Evolutionary conservation across 2,113 vertebrate genomes (phyloP).

Genomic region (Caloenas nicobarica): DNA sequence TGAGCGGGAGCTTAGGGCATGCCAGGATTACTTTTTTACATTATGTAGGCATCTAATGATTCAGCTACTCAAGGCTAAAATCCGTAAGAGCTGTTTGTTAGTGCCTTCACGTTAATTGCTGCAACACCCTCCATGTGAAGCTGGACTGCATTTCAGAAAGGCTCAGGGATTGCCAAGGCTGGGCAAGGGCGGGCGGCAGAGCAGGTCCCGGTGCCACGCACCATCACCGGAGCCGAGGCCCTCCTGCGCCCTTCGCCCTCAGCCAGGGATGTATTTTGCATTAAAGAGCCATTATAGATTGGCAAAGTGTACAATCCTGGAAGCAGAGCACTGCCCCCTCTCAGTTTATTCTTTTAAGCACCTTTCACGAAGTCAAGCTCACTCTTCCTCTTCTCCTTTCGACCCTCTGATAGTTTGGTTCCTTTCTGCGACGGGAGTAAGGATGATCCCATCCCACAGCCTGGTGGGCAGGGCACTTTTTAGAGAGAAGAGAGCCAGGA

Average conservation of each 20-base stretch:
- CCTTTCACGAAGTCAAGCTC: not conserved
- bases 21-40: not conserved
- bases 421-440: not conserved
- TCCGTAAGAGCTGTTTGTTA: not conserved
- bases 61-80: slow-evolving; percentile 17
- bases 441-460: not conserved
- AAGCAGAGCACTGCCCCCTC: not conserved
- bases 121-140: not conserved
- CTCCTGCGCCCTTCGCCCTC: fast-evolving
- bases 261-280: not conserved
- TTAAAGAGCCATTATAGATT: not conserved
- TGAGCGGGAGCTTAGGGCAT: not conserved
- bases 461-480: not conserved
- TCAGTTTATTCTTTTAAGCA: not conserved
- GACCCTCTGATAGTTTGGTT: not conserved
- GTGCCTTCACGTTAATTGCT: not conserved
- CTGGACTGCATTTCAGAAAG: not conserved
- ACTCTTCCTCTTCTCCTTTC: not conserved
- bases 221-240: not conserved
- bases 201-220: fast-evolving
- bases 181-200: not conserved
- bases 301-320: not conserved
- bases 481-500: not conserved
- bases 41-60: not conserved
- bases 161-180: not conserved